Percentiles rank a stretch among this genome's conserved stretches.
Evolutionary conservation across 2,888 invertebrate genomes (phyloP).

Genomic region (Papilio demoleus): DNA sequence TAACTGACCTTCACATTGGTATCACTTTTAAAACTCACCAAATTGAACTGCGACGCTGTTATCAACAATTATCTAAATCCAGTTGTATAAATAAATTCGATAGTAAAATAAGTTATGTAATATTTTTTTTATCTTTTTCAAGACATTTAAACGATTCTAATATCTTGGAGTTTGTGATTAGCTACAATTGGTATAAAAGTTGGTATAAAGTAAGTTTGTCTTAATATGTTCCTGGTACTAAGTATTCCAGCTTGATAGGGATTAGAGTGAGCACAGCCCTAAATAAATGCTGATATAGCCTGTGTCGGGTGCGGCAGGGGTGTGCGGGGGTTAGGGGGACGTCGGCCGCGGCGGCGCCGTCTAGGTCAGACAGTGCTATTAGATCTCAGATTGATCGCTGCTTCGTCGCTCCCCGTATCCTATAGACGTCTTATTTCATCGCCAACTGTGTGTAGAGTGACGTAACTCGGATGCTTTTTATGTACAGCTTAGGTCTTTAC

Average conservation of each 20-base stretch:
- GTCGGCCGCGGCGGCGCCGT: conserved; percentile 73
- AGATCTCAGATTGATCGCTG: conserved; percentile 76
- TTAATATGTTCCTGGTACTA: neutral
- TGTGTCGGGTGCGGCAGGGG: conserved; percentile 61
- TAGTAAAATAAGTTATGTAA: conserved; percentile 3
- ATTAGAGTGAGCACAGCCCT: conserved; percentile 35
- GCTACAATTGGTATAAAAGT: neutral
- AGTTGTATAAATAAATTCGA: conserved; percentile 6
- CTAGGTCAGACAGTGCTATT: conserved; percentile 75
- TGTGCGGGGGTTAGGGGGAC: conserved; percentile 55
- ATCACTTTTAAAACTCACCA: neutral
- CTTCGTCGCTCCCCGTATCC: conserved; percentile 62
- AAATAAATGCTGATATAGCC: conserved; percentile 46
- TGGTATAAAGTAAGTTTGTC: neutral
- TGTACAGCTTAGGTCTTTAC: conserved; percentile 56
- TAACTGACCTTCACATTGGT: neutral
- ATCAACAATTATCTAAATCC: conserved; percentile 16
- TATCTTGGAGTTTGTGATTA: neutral
- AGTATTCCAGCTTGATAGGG: conserved; percentile 17
- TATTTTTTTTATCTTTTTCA: conserved; percentile 2
- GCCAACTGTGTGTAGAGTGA: conserved; percentile 48
- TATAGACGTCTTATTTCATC: conserved; percentile 55
- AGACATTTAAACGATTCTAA: neutral
- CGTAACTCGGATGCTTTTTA: conserved; percentile 51
- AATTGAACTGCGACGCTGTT: conserved; percentile 3